Percentiles rank a stretch among this genome's conserved stretches.
Conservation (phyloP, 1,140 invertebrate genomes). For the Euschistus heros region DNA sequence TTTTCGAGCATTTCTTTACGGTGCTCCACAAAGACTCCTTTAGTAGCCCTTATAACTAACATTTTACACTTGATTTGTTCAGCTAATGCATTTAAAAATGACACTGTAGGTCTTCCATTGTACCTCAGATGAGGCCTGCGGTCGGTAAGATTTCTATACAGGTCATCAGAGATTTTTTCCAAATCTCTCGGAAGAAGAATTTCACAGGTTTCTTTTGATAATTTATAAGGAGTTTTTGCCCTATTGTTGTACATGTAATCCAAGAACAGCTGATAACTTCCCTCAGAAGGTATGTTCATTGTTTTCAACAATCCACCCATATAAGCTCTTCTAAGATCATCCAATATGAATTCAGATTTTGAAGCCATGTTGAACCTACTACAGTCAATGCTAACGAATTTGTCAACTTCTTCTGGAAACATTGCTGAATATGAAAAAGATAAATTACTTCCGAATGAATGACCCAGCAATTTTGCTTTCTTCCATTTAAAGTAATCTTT, state of each 20-base stretch:
- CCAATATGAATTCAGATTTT: neutral
- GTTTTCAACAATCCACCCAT: neutral
- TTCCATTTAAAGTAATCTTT: constrained; percentile 66
- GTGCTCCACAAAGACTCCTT: neutral
- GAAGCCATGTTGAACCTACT: constrained; percentile 10
- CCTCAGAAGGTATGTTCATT: neutral
- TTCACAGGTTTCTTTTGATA: constrained; percentile 42
- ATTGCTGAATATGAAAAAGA: constrained; percentile 65
- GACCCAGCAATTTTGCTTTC: constrained; percentile 62
- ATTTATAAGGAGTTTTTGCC: neutral
- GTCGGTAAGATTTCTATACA: constrained; percentile 55
- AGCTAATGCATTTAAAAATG: constrained; percentile 31
- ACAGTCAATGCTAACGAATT: constrained; percentile 60
- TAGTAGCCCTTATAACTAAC: constrained; percentile 13
- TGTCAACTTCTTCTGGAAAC: constrained; percentile 59
- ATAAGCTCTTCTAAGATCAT: neutral
- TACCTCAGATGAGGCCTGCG: constrained; percentile 45
- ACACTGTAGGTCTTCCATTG: constrained; percentile 17
- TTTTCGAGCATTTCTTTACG: neutral
- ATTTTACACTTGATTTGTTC: constrained; percentile 19
- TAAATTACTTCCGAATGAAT: constrained; percentile 67
- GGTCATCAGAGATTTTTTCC: constrained; percentile 34
- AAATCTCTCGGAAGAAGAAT: constrained; percentile 61
- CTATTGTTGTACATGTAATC: neutral
- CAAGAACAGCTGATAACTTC: neutral